These are phyloP conservation scores for Scaptomyza polygonia DNA, from an alignment of 2,888 invertebrate species.

Conservation along the genomic window DNA sequence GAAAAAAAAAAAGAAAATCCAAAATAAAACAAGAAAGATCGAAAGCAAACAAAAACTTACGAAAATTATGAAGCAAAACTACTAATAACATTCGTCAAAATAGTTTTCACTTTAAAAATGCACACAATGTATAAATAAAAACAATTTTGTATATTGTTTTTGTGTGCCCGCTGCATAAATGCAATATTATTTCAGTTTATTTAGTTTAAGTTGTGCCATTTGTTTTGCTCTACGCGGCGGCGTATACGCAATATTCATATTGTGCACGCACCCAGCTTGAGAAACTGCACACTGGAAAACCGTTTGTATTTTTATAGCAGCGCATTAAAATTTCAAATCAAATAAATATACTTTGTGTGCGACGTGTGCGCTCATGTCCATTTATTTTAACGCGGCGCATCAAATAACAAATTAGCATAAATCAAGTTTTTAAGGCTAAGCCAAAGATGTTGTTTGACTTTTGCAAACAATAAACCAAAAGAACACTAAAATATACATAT, in stretches of 20 bases:
- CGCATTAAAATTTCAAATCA: constrained; percentile 48
- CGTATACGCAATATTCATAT: constrained; percentile 44
- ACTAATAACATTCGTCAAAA: constrained; percentile 55
- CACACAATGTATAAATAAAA: constrained; percentile 36
- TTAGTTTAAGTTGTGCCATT: constrained; percentile 12
- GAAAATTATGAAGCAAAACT: constrained; percentile 34
- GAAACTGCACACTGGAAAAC: constrained; percentile 21
- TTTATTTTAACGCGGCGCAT: constrained; percentile 26
- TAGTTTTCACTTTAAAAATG: constrained; percentile 51
- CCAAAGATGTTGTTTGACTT: constrained; percentile 44
- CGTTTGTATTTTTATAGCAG: constrained; percentile 34
- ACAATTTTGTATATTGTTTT: constrained; percentile 30
- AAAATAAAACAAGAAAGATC: constrained; percentile 12
- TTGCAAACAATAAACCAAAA: constrained; percentile 12
- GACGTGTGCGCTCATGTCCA: constrained; percentile 19
- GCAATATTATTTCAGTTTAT: constrained; percentile 9
- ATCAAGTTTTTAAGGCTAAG: constrained; percentile 47
- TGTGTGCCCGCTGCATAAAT: constrained; percentile 3
- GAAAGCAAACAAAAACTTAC: constrained; percentile 9
- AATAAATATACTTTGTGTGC: constrained; percentile 23
- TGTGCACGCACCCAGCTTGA: too few species aligned
- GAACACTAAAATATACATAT: constrained; percentile 8
- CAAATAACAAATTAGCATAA: constrained; percentile 58
- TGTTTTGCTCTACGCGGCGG: constrained; percentile 19
- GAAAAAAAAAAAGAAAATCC: constrained; percentile 43